Conservation (phyloP, 2,113 vertebrate species). For the Phylloscopus whistleri region DNA sequence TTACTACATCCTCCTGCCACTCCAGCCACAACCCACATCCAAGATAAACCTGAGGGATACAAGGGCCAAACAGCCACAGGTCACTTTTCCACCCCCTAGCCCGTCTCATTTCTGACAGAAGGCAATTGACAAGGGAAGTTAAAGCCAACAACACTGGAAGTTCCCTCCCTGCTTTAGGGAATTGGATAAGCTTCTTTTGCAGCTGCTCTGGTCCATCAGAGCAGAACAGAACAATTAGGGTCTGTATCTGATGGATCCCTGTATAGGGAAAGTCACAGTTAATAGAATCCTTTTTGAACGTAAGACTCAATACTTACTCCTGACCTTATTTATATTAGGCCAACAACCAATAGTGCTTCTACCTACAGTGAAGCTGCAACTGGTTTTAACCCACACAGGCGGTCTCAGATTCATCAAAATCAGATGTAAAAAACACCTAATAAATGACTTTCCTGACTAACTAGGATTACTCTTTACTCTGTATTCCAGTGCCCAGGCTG, state of each 20-base stretch:
- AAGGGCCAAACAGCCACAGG: not conserved
- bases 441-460: not conserved
- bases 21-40: not conserved
- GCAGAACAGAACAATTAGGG: not conserved
- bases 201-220: constrained; percentile 10
- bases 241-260: not conserved
- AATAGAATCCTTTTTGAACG: not conserved
- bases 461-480: not conserved
- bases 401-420: not conserved
- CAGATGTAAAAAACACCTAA: not conserved
- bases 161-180: not conserved
- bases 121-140: not conserved
- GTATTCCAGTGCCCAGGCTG: not conserved
- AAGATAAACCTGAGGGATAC: not conserved
- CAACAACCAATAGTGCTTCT: not conserved
- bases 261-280: not conserved
- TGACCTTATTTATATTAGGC: not conserved
- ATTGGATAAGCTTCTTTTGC: not conserved
- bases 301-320: not conserved
- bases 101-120: not conserved
- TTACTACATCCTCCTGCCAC: not conserved
- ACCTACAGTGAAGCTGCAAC: not conserved
- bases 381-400: not conserved
- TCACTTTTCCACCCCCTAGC: not conserved
- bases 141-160: not conserved